These are phyloP conservation scores for Mormoops blainvillei DNA, from an alignment of 2,113 vertebrate genomes.

Conservation along the genomic window DNA sequence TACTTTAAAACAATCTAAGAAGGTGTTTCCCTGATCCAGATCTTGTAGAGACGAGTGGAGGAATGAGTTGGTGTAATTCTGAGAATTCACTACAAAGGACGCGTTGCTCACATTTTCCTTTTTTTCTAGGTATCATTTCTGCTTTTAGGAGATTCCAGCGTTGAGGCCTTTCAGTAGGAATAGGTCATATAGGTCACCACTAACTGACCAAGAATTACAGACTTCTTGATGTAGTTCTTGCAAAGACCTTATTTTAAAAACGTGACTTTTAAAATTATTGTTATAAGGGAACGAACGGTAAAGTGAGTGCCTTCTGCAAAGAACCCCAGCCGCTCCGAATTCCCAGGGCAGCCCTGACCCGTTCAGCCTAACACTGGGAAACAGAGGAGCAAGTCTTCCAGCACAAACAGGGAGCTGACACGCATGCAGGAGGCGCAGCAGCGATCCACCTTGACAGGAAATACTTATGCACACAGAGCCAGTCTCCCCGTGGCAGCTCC, in stretches of 20 bases:
- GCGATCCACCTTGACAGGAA: no score
- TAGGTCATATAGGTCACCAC: background rate
- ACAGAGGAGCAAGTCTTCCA: background rate
- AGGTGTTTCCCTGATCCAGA: background rate
- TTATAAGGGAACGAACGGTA: background rate
- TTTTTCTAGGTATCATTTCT: constrained; percentile 1
- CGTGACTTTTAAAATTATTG: background rate
- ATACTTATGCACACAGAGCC: no score
- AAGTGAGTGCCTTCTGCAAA: background rate
- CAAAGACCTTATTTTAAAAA: constrained; percentile 4
- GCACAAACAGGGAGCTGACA: background rate
- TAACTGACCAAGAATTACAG: background rate
- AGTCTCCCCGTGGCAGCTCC: constrained; percentile 58
- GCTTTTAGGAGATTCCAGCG: constrained; percentile 5
- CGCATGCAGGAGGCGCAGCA: background rate
- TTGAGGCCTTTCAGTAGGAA: background rate
- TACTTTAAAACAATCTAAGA: background rate
- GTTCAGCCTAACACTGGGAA: background rate
- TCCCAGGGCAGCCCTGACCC: background rate
- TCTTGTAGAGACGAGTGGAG: background rate
- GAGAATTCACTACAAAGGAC: background rate
- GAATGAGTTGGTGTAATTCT: background rate
- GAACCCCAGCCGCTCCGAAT: background rate
- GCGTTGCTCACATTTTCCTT: background rate
- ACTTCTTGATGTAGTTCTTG: background rate